A percentile compares a stretch with the other conserved stretches of the same genome.
These are phyloP conservation scores for Mythimna ferrago DNA, from an alignment of 2,888 invertebrate genomes.

Conservation along the genomic window DNA sequence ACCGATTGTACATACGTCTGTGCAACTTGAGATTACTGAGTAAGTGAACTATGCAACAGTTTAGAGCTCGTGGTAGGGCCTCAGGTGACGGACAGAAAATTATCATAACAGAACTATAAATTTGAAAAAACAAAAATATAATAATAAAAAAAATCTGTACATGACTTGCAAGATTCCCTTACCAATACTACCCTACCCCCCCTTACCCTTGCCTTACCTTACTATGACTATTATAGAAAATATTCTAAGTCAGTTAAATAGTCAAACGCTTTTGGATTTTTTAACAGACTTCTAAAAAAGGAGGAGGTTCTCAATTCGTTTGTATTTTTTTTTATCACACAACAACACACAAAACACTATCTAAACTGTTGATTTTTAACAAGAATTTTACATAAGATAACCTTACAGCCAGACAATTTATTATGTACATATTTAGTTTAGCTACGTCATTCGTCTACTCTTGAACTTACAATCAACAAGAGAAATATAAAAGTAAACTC, in stretches of 20 bases:
- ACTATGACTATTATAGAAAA: no score
- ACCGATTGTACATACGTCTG: no score
- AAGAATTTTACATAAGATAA: constrained; percentile 7
- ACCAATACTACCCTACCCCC: no score
- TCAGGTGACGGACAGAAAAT: not conserved
- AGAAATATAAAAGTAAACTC: not conserved
- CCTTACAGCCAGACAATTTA: not conserved
- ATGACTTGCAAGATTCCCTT: no score
- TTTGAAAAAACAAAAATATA: not conserved
- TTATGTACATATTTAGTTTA: constrained; percentile 21
- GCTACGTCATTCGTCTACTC: constrained; percentile 18
- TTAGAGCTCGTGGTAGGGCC: no score
- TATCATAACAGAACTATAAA: no score
- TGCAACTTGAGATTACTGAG: no score
- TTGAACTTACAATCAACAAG: constrained; percentile 3
- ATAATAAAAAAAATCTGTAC: no score
- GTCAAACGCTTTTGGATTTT: not conserved
- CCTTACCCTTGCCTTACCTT: no score
- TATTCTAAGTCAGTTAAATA: not conserved
- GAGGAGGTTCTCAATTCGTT: no score
- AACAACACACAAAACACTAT: not conserved
- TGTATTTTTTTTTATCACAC: constrained; percentile 17
- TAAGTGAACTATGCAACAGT: no score
- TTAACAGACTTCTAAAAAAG: no score
- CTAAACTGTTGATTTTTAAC: constrained; percentile 1